Conservation (phyloP, 2,797 vertebrate genomes). For the Gymnoscopelus braueri region DNA sequence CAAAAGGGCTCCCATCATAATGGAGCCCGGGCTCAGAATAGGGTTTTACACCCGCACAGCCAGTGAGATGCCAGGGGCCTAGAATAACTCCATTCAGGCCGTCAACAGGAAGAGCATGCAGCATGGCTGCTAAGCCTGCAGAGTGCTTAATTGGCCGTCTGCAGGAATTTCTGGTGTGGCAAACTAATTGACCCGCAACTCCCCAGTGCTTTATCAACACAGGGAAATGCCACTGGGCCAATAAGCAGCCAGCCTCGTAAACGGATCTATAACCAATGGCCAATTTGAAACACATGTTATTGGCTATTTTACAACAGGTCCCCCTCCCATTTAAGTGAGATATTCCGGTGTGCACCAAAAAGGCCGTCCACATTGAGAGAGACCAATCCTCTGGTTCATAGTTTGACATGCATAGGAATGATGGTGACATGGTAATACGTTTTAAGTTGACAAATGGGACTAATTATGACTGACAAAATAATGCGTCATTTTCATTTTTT, state of each 20-base stretch:
- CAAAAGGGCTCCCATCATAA: constrained; percentile 51
- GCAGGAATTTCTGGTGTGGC: constrained; percentile 79
- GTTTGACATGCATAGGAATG: constrained; percentile 3
- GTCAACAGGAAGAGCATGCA: constrained; percentile 70
- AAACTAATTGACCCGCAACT: constrained; percentile 83
- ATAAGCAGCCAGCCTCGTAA: constrained; percentile 84
- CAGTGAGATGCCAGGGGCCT: constrained; percentile 54
- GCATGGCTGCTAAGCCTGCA: constrained; percentile 55
- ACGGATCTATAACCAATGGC: constrained; percentile 84
- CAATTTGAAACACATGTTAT: constrained; percentile 87
- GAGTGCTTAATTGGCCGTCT: constrained; percentile 73
- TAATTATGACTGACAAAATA: too few relatives aligned
- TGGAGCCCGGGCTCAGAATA: constrained; percentile 38
- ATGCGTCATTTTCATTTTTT: too few relatives aligned
- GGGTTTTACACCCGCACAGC: constrained; percentile 53
- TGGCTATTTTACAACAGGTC: constrained; percentile 79
- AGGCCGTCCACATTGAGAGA: constrained; percentile 12
- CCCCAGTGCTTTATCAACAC: constrained; percentile 84
- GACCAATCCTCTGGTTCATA: constrained; percentile 38
- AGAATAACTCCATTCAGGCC: constrained; percentile 54
- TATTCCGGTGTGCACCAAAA: constrained; percentile 28
- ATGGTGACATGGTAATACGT: too few relatives aligned
- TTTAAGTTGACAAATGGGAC: too few relatives aligned
- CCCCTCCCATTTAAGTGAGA: constrained; percentile 51
- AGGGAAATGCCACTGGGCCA: constrained; percentile 77